Evolutionary conservation across 2,888 invertebrate species (phyloP), one percentile per base, ranked within the genome.

Genomic region (Schizotus pectinicornis): DNA sequence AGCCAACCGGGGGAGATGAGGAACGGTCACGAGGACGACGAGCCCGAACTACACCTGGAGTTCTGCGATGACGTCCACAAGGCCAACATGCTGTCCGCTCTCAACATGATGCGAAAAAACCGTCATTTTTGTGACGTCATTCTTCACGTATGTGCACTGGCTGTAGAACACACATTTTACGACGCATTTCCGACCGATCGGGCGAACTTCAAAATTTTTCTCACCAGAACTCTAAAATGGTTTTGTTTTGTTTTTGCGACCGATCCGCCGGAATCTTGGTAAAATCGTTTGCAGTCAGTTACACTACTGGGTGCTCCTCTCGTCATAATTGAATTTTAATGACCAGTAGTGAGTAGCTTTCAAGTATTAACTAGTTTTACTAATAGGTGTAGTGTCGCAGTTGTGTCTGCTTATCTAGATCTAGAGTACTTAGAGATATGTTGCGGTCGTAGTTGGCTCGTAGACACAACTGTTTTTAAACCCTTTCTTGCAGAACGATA

Each of bases 121-220:
- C 86, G 89, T 56, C 90, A 93, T 77, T 92, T 94, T 80, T 94
- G 91, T 81, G 94, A 94, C 82, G 91, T 91, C 69, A 85, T 90
- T 73, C 83, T 94, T 71, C 88, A 91, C 78, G 92, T 91, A 74
- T 85, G 85, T 81, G 83, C 82, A 71, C 79, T 74, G 74, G 63
- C 74, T 72, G 72, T 71, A 67, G 65, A 68, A 71, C 63, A 64
- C 67, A 69, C 50, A 67, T 72, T 73, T 71, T 67, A 66, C 69
- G 22, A 61, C 55, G 59, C 22, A 13, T 41, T 67, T 71, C 67
- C 72, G 69, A 60, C 69, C 70, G 66, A 72, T 65, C 66, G 65
- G 51, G 35, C 1, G 41, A 2, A 11, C 13, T 7, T 31, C 14
- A 6, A 9, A 14, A n/a, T n/a, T 30, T 30, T 43, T 7, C 7